Evolutionary conservation across 2,113 vertebrate genomes (phyloP), one percentile per base, ranked within the genome.

Genomic region (Serinus canaria): DNA sequence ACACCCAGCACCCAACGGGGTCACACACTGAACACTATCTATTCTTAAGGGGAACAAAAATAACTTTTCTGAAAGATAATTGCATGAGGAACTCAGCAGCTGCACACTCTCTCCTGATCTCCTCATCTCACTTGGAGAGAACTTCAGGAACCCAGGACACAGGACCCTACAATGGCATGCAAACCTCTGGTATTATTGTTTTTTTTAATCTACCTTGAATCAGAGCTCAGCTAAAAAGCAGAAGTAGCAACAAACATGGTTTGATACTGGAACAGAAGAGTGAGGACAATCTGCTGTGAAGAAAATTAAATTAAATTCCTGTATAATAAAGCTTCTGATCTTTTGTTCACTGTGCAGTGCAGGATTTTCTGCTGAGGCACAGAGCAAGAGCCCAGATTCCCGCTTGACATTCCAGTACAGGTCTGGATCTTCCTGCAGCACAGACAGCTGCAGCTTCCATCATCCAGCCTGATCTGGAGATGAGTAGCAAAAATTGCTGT

Each of bases 401-500:
- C 24, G 37, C 46, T 2, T 25, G 58, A 68, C 56, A 69, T 33
- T 3, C 84, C 4, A 12, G 69, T 4, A 33, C 39, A 68, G 59
- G 58, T 28, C 63, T 66, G 70, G 78, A 69, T 53, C 72, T 37
- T 53, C 67, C 86, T 63, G 75, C 70, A 85, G 73, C 78, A 50
- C 49, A 77, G 59, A 20, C 6, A 76, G 9, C 72, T 53, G 76
- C 66, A 82, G 63, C 31, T 27, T 58, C 73, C 82, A 69, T 21
- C 21, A 1, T 13, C 39, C 82, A 66, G 49, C 60, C 73, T 25
- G 31, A 70, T 9, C 80, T 35, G 47, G 37, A 91, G 76, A 67
- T 67, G 80, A 94, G 67, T 64, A 88, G 79, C 90, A 95, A 59
- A 83, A 93, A 80, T 2, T 30, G 46, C 79, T 19, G 9, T 27